Percentiles rank a stretch among this genome's conserved stretches.
phyloP scores from a whole-genome alignment of 2,797 vertebrate species.

The Propithecus perrieri region DNA sequence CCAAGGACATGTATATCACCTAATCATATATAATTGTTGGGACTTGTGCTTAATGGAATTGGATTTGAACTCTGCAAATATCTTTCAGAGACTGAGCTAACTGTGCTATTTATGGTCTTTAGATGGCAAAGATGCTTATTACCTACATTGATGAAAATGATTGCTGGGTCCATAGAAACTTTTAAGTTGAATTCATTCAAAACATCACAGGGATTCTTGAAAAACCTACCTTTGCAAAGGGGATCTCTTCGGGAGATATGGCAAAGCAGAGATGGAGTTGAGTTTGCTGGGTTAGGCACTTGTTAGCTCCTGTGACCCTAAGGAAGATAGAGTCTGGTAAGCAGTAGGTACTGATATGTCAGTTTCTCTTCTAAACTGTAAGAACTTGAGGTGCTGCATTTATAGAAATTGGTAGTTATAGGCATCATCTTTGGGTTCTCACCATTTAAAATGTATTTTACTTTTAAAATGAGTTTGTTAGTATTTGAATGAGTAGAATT shows the following conservation, averaged over 20 bases:
- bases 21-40: slow-evolving; percentile 64
- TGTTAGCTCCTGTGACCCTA: neutral
- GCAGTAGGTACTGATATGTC: neutral
- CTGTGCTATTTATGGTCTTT: slow-evolving; percentile 76
- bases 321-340: neutral
- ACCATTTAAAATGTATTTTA: slow-evolving; percentile 17
- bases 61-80: slow-evolving; percentile 62
- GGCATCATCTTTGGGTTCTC: neutral
- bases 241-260: neutral
- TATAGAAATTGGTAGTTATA: neutral
- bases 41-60: slow-evolving; percentile 68
- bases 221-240: neutral
- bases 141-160: neutral
- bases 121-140: slow-evolving; percentile 56
- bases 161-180: neutral
- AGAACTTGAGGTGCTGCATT: neutral
- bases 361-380: neutral
- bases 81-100: slow-evolving; percentile 63
- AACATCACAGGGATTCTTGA: neutral
- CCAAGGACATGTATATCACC: slow-evolving; percentile 17
- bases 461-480: slow-evolving; percentile 20
- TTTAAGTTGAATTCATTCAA: slow-evolving; percentile 36
- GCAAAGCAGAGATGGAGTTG: neutral
- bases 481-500: neutral
- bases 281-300: neutral